Evolutionary conservation across 2,888 invertebrate species (phyloP).

Genomic region (Pachliopta kotzebuea): DNA sequence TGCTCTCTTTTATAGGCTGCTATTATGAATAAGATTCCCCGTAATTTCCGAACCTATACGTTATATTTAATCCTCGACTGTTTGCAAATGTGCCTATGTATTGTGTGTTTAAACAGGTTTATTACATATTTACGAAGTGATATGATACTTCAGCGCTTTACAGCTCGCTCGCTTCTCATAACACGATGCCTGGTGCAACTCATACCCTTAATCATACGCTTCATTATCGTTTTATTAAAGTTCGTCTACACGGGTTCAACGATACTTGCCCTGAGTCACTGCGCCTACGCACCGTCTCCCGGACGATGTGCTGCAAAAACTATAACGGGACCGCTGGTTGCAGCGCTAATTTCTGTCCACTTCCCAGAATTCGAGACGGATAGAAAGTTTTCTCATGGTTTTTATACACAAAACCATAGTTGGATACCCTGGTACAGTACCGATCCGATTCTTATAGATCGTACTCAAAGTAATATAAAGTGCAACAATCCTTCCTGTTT

Average conservation of each 20-base stretch:
- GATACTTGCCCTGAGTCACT: slow-evolving; percentile 37
- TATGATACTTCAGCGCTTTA: neutral
- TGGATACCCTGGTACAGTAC: neutral
- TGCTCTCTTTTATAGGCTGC: neutral
- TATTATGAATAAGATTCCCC: neutral
- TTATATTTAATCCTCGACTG: neutral
- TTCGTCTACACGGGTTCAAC: slow-evolving; percentile 20
- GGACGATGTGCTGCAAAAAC: slow-evolving; percentile 29
- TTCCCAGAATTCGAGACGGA: slow-evolving; percentile 15
- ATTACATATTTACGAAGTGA: neutral
- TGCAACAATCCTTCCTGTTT: neutral
- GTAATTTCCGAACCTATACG: neutral
- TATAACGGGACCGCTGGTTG: slow-evolving; percentile 25
- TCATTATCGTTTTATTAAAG: slow-evolving; percentile 17
- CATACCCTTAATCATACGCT: slow-evolving; percentile 17
- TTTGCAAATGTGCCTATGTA: neutral
- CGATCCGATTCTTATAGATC: too few relatives aligned
- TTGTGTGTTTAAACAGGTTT: neutral
- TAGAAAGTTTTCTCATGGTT: slow-evolving; percentile 7
- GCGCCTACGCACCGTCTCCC: slow-evolving; percentile 35
- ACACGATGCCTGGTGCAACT: neutral
- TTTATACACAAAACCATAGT: neutral
- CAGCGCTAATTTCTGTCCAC: slow-evolving; percentile 27
- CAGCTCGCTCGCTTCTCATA: neutral
- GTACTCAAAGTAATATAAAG: neutral